These are phyloP conservation scores for Forpus xanthops DNA, from an alignment of 2,797 vertebrate species.

Conservation along the genomic window DNA sequence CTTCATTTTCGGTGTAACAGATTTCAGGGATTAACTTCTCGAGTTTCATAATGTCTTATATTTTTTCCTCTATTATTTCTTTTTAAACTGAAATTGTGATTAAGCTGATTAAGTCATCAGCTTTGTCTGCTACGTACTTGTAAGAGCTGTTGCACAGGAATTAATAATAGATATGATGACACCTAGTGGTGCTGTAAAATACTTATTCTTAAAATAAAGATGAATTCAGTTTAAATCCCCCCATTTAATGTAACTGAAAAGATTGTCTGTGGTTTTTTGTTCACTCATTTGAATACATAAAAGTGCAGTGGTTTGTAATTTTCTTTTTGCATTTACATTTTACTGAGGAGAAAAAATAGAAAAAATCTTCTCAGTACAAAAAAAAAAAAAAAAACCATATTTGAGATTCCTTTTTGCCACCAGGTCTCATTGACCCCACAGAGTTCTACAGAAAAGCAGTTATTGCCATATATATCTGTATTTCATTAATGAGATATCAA, in stretches of 20 bases:
- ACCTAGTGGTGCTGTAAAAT: slow-evolving; percentile 72
- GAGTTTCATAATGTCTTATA: background rate
- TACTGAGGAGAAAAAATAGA: background rate
- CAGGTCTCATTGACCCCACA: background rate
- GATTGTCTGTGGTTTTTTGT: background rate
- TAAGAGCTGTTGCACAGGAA: background rate
- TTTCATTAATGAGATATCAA: background rate
- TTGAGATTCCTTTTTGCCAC: background rate
- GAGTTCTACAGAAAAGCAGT: background rate
- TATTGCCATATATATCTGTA: background rate
- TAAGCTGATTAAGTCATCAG: slow-evolving; percentile 37
- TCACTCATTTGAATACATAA: background rate
- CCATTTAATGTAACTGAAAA: background rate
- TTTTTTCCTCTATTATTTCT: background rate
- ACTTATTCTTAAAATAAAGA: background rate
- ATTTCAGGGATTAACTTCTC: background rate
- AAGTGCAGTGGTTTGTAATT: background rate
- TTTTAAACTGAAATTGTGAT: slow-evolving; percentile 15
- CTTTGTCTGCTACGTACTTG: background rate
- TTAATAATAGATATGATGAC: slow-evolving; percentile 71
- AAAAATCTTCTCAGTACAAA: background rate
- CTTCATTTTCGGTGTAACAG: background rate
- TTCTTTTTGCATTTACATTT: background rate
- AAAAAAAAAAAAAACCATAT: slow-evolving; percentile 28
- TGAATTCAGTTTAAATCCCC: background rate